Conservation (phyloP, 53 echinoderm and acorn worm genomes). For the Crossaster papposus region DNA sequence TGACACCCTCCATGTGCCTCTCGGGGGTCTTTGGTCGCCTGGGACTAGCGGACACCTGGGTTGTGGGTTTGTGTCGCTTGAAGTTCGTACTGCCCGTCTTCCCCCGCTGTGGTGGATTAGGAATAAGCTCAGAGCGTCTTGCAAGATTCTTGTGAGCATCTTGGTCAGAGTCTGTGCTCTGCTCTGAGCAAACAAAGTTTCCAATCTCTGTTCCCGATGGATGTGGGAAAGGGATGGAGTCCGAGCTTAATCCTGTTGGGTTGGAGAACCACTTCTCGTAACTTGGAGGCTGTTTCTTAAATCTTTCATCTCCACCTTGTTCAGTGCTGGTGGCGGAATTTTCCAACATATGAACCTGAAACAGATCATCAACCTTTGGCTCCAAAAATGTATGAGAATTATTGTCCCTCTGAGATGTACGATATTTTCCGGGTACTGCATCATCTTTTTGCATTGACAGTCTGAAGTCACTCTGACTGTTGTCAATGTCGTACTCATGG, state of each 20-base stretch:
- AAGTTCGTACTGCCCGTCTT: neutral
- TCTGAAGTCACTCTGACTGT: neutral
- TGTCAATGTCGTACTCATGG: neutral
- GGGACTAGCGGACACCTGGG: neutral
- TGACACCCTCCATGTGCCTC: constrained; percentile 67
- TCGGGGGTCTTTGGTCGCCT: constrained; percentile 74
- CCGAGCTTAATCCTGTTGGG: neutral
- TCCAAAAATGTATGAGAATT: neutral
- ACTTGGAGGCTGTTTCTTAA: constrained; percentile 1
- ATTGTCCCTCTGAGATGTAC: neutral
- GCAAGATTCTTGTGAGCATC: neutral
- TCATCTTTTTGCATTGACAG: neutral
- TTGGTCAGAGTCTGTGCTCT: constrained; percentile 49
- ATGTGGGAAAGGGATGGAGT: constrained; percentile 21
- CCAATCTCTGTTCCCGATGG: constrained; percentile 48
- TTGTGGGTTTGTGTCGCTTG: constrained; percentile 8
- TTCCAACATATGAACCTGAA: neutral
- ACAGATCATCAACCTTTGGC: too few species aligned
- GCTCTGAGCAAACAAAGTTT: constrained; percentile 42
- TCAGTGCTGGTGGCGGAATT: neutral
- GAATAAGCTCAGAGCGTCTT: neutral
- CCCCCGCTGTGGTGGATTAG: neutral
- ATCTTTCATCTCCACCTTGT: neutral
- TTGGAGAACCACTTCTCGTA: constrained; percentile 22
- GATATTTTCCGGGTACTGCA: neutral